phyloP scores from a whole-genome alignment of 2,888 invertebrate genomes.

The Biston betularia region DNA sequence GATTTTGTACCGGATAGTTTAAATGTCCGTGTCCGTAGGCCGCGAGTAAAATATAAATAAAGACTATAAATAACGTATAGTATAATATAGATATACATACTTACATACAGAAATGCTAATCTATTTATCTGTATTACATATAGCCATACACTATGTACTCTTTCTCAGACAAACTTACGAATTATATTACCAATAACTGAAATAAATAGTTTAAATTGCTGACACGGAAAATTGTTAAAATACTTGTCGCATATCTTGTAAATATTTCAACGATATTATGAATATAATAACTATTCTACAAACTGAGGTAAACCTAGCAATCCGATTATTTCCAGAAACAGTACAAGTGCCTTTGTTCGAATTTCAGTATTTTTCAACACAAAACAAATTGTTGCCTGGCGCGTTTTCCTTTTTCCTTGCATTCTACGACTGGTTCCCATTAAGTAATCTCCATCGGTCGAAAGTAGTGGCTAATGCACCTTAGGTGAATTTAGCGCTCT shows the following conservation, averaged over 20 bases:
- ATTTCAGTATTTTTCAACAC: constrained; percentile 55
- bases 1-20: too few relatives aligned
- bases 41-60: too few relatives aligned
- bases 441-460: constrained; percentile 64
- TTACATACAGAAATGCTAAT: too few relatives aligned
- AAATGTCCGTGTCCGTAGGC: too few relatives aligned
- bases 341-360: constrained; percentile 41
- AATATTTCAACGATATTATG: neutral
- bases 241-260: too few relatives aligned
- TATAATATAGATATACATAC: too few relatives aligned
- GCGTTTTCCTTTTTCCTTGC: constrained; percentile 52
- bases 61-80: too few relatives aligned
- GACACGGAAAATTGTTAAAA: neutral
- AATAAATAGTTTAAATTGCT: neutral
- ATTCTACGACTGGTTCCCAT: constrained; percentile 63
- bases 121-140: too few relatives aligned
- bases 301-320: constrained; percentile 14
- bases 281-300: neutral
- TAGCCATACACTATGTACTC: too few relatives aligned
- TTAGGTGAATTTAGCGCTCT: constrained; percentile 52
- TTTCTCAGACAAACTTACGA: too few relatives aligned
- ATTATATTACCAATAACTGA: too few relatives aligned
- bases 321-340: constrained; percentile 14
- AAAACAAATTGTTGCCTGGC: constrained; percentile 52
- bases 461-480: constrained; percentile 66